Conservation (phyloP, 2,888 invertebrate species). For the Globia sparganii region DNA sequence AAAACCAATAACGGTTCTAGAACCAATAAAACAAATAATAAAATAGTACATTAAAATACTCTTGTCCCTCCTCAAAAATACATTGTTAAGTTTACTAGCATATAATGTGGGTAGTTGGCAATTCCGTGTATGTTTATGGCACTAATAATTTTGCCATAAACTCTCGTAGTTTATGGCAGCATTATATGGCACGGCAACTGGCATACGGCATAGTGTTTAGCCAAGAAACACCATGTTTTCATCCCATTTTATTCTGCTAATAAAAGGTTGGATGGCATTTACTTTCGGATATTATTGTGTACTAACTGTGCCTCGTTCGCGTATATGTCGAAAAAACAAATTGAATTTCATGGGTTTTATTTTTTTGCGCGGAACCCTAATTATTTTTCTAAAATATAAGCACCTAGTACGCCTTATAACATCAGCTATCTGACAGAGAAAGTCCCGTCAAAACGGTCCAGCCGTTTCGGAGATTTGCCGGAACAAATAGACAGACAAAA, state of each 20-base stretch:
- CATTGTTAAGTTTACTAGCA: constrained; percentile 48
- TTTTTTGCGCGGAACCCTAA: too few relatives aligned
- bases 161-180: constrained; percentile 45
- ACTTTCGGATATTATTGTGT: constrained; percentile 14
- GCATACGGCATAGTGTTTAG: constrained; percentile 33
- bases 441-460: too few relatives aligned
- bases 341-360: too few relatives aligned
- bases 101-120: constrained; percentile 49
- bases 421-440: too few relatives aligned
- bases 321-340: too few relatives aligned
- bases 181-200: constrained; percentile 48
- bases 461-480: too few relatives aligned
- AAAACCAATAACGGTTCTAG: not conserved
- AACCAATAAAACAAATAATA: constrained; percentile 14
- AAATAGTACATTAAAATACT: constrained; percentile 1
- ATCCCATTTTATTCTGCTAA: constrained; percentile 39
- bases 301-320: not conserved
- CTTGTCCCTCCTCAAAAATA: constrained; percentile 43
- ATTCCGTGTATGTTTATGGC: constrained; percentile 55
- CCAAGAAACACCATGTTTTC: constrained; percentile 26
- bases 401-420: too few relatives aligned
- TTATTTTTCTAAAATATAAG: too few relatives aligned
- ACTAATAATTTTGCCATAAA: constrained; percentile 58
- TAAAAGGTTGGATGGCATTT: constrained; percentile 42
- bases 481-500: too few relatives aligned